phyloP scores from a whole-genome alignment of 2,113 vertebrate species.

The Rhizomys pruinosus region DNA sequence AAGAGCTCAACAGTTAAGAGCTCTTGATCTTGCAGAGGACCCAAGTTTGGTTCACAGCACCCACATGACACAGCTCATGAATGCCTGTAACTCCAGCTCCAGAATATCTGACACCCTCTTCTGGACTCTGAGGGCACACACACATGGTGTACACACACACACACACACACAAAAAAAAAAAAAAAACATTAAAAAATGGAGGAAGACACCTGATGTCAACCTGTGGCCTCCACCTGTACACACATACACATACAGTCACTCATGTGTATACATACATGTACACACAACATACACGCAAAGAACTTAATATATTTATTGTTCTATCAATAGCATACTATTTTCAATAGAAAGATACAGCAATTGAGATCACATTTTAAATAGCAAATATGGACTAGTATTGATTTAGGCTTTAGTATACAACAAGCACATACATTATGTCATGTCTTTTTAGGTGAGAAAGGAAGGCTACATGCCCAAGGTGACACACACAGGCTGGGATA shows the following conservation, averaged over 20 bases:
- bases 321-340: neutral
- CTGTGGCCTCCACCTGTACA: too few relatives aligned
- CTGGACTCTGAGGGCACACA: neutral
- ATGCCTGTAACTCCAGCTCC: neutral
- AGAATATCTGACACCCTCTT: neutral
- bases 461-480: neutral
- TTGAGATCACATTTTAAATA: constrained; percentile 35
- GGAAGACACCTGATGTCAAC: too few relatives aligned
- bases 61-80: neutral
- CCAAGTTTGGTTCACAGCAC: neutral
- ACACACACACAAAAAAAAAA: neutral
- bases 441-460: constrained; percentile 32
- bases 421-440: neutral
- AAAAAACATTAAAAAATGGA: too few relatives aligned
- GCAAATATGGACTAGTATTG: constrained; percentile 29
- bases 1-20: too few relatives aligned
- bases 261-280: neutral
- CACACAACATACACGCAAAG: neutral
- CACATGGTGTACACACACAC: neutral
- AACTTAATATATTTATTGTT: constrained; percentile 8
- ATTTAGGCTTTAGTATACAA: neutral
- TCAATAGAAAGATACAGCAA: constrained; percentile 22
- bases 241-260: too few relatives aligned
- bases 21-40: neutral
- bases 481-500: neutral